These are phyloP conservation scores for Dione juno DNA, from an alignment of 2,888 invertebrate species.

Conservation along the genomic window DNA sequence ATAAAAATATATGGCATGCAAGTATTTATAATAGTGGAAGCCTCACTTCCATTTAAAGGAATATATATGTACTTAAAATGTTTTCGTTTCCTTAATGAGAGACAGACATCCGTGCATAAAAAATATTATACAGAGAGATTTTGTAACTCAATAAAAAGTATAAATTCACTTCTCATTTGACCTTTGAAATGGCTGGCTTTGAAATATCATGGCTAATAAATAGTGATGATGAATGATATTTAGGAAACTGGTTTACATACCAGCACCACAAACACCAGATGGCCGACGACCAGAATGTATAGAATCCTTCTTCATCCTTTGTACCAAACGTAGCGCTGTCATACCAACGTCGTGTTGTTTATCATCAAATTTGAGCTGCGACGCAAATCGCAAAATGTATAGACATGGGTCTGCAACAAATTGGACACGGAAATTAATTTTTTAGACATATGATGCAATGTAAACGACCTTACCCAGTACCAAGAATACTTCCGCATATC, in stretches of 20 bases:
- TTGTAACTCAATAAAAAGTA: no score
- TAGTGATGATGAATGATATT: no score
- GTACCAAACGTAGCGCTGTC: constrained; percentile 96
- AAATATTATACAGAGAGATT: no score
- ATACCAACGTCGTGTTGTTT: constrained; percentile 97
- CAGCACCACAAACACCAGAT: constrained; percentile 98
- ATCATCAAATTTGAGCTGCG: constrained; percentile 94
- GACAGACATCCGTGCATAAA: no score
- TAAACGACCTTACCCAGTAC: not conserved
- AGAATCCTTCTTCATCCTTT: constrained; percentile 99
- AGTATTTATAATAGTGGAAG: no score
- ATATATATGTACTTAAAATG: no score
- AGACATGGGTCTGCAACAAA: constrained; percentile 93
- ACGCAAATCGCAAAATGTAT: constrained; percentile 97
- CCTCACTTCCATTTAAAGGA: no score
- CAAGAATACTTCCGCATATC: not conserved
- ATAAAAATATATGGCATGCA: no score
- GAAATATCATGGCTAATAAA: no score
- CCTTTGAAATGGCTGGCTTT: no score
- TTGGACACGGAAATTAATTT: not conserved
- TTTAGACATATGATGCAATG: not conserved
- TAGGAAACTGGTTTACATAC: constrained; percentile 74
- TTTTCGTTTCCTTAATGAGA: no score
- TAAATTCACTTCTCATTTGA: no score
- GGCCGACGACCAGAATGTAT: constrained; percentile 98